Evolutionary conservation across 1,140 invertebrate species (phyloP).

Genomic region (Rhysida immarginata): DNA sequence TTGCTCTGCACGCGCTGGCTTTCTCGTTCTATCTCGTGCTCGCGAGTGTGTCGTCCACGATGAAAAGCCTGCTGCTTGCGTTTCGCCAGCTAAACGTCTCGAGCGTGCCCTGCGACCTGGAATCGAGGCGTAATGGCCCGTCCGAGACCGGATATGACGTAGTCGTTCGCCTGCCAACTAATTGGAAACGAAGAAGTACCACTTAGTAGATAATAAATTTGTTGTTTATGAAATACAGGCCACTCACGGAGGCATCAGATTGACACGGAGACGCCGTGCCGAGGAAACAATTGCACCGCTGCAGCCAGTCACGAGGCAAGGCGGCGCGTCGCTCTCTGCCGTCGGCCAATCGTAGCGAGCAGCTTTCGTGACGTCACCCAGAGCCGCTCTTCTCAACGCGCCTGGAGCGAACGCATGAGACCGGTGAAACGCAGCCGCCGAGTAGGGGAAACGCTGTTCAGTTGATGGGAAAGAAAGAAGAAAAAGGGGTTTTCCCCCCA

Average conservation of each 20-base stretch:
- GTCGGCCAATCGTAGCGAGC: not conserved
- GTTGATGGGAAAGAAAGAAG: too few species aligned
- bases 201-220: slow-evolving; percentile 14
- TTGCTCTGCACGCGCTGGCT: not conserved
- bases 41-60: too few species aligned
- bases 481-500: too few species aligned
- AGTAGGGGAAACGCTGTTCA: too few species aligned
- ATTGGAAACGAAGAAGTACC: slow-evolving; percentile 9
- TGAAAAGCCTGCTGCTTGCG: too few species aligned
- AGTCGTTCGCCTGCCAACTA: not conserved
- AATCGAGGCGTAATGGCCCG: not conserved
- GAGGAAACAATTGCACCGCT: not conserved
- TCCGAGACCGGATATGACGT: slow-evolving; percentile 10
- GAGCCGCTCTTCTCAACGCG: too few species aligned
- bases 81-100: too few species aligned
- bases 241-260: slow-evolving; percentile 7
- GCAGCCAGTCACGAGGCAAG: not conserved
- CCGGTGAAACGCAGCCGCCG: too few species aligned
- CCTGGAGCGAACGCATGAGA: too few species aligned
- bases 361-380: not conserved
- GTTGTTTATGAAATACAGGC: slow-evolving; percentile 12
- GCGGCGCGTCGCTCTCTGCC: not conserved
- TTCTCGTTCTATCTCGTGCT: too few species aligned
- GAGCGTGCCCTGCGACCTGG: not conserved
- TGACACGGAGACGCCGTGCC: slow-evolving; percentile 5